Base-by-base conservation (phyloP, 2,888 invertebrate genomes). In the Nysson spinosus region DNA sequence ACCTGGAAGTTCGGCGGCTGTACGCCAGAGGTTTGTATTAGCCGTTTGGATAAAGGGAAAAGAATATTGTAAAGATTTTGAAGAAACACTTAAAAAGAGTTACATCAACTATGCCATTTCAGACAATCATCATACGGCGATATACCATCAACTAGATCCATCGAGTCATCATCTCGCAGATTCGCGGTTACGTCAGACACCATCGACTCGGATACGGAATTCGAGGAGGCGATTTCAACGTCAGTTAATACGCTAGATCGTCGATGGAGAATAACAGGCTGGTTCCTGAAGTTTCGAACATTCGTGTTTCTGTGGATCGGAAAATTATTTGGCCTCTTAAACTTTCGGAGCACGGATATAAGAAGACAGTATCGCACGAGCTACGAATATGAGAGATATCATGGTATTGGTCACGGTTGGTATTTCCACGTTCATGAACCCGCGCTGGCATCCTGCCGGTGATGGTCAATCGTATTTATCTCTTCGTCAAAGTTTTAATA, bases 201-300 rank as follows among this genome's bases (percentile, higher is more conserved):
- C 17, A 17, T 73, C 6, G 84, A 86, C 61, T 85, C 84, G 2
- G 83, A 85, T 44, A 69, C 77, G 6, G 85, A 85, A 42, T 66
- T 80, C 11, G 82, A 85, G 26, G 81, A 84, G 14, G 75, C 72
- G 1, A 34, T 72, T 3, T 32, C 56, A 5, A 11, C 39, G 4
- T 63, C 72, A 9, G 42, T 49, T 3, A 42, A 51, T 3, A 35
- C 16, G 35, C 61, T 49, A 32, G 34, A 55, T 6, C 46, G 37
- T 16, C 56, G 12, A 49, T 75, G 72, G 77, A 77, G 46, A 39
- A 50, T 80, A 16, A 67, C 52, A 34, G 67, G 63, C 43, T 74
- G 68, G 65, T 68, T 73, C 9, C 57, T 52, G 19, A 79, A 46
- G 52, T 42, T 78, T 17, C 55, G 51, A 37, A 72, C 58, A 6